Base-by-base conservation (phyloP, 2,888 invertebrate species). In the Sialis lutaria region DNA sequence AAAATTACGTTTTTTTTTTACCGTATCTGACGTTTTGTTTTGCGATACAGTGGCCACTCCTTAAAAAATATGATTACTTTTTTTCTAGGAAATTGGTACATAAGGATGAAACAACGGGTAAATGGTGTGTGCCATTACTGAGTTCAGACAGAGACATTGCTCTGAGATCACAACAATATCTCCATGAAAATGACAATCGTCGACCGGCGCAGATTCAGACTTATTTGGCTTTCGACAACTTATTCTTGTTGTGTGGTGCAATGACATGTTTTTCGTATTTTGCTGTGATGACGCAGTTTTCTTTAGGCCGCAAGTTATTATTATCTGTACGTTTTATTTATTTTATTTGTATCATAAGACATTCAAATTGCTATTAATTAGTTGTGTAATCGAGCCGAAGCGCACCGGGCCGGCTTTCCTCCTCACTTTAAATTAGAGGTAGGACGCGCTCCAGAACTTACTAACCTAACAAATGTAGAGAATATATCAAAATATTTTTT, bases 111-210 rank as follows among this genome's bases (percentile, higher is more conserved):
- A 58, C 63, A 1, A 52, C 58, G 2, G 56, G 56, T 8, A 53
- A 57, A 41, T 88, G 82, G 73, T 81, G 80, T 55, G 53, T 86
- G 1, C 81, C 88, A 1, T 93, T 95, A 67, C 76, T 77, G 1
- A 89, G 90, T 33, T 69, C 88, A 6, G 95, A 95, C 68, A 73
- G 77, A 50, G 79, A 91, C 1, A 79, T 95, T 1, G 78, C 84
- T n/a, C 67, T 75, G 60, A 74, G 95, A 42, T 79, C 89, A 0
- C 92, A 95, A 62, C 73, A 85, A 45, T 75, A 73, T 59, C 72
- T 88, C 13, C 80, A 76, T 59, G 77, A 82, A 40, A 62, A 67
- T 1, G 72, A 77, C 1, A 74, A 80, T 46, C 68, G 74, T 53
- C 74, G 89, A 5, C 93, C 95, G 0, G 75, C 75, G 6, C 90